Evolutionary conservation across 2,888 invertebrate species (phyloP).

Genomic region (Ophion slaviceki): DNA sequence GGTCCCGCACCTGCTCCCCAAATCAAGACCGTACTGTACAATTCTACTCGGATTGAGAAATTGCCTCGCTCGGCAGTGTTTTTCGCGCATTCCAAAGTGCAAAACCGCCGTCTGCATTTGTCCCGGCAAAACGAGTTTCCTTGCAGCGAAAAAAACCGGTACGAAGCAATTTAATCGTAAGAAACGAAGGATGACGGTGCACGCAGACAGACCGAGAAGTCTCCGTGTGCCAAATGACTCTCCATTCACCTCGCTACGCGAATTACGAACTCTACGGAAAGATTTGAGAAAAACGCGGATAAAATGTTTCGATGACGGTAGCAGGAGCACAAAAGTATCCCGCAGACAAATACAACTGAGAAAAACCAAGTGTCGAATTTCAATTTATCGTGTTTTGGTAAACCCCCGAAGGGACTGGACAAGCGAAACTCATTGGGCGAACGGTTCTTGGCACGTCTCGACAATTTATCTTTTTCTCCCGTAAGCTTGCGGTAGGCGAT

Average conservation of each 20-base stretch:
- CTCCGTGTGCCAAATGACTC: constrained; percentile 23
- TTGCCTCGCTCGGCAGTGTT: background rate
- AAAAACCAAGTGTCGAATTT: background rate
- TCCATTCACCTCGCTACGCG: constrained; percentile 21
- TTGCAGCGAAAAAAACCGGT: constrained; percentile 24
- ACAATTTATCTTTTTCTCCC: background rate
- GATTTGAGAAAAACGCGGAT: background rate
- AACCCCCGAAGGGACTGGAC: constrained; percentile 3
- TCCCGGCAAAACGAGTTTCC: constrained; percentile 41
- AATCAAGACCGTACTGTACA: background rate
- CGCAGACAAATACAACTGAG: background rate
- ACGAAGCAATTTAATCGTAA: background rate
- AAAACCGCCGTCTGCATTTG: background rate
- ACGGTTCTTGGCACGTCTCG: background rate
- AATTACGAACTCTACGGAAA: constrained; percentile 4
- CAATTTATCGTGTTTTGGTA: background rate
- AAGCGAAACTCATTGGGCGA: background rate
- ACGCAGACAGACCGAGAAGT: background rate
- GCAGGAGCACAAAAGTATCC: background rate
- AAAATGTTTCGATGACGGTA: background rate
- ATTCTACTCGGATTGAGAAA: constrained; percentile 8
- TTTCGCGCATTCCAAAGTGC: constrained; percentile 4
- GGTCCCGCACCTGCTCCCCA: background rate
- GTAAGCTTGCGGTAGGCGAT: no score
- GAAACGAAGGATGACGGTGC: constrained; percentile 3